phyloP scores from a whole-genome alignment of 2,797 vertebrate species.

The Parambassis ranga region DNA sequence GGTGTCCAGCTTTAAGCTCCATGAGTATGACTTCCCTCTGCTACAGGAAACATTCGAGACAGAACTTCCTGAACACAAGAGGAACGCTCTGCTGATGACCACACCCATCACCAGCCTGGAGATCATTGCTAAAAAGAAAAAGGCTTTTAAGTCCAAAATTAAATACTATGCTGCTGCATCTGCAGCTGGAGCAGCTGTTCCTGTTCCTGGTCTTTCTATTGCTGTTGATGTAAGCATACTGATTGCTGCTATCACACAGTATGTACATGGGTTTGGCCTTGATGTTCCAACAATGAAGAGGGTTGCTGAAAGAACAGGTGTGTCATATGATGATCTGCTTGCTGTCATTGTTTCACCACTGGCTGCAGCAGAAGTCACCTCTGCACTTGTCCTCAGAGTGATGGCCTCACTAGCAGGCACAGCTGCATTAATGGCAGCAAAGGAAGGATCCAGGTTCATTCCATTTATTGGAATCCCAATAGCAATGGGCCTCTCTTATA shows the following conservation, averaged over 20 bases:
- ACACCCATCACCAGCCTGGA: neutral
- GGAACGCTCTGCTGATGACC: neutral
- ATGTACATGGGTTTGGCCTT: neutral
- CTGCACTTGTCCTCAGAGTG: neutral
- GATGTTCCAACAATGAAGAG: neutral
- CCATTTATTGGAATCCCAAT: no score
- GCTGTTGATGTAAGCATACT: neutral
- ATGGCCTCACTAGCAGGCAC: neutral
- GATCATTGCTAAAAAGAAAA: slow-evolving; percentile 15
- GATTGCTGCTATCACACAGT: neutral
- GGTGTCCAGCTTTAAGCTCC: slow-evolving; percentile 57
- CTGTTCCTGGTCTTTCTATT: neutral
- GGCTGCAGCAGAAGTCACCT: neutral
- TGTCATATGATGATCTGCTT: neutral
- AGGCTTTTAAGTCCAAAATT: neutral
- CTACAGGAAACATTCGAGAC: slow-evolving; percentile 2
- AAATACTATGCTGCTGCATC: fast-evolving
- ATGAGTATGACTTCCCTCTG: slow-evolving; percentile 62
- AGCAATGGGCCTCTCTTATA: no score
- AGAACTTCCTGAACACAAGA: slow-evolving; percentile 21
- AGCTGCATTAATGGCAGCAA: no score
- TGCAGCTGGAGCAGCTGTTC: neutral
- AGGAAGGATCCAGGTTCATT: no score
- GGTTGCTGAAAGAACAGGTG: neutral
- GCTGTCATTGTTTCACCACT: neutral